Percentiles rank a stretch among this genome's conserved stretches.
phyloP scores from a whole-genome alignment of 2,113 vertebrate genomes.

The Pangasianodon gigas region DNA sequence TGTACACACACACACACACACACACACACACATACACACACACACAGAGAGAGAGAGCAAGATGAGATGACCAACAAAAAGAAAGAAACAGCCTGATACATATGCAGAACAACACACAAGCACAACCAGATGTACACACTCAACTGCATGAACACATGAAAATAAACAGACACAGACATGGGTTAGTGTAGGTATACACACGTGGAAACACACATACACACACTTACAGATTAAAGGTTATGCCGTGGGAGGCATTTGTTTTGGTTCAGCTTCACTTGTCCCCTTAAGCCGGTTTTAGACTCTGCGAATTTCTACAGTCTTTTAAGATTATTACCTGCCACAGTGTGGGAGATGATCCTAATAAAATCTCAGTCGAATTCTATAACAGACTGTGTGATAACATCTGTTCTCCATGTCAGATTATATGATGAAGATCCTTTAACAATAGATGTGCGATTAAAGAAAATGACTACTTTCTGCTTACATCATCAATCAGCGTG shows the following conservation, averaged over 20 bases:
- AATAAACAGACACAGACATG: neutral
- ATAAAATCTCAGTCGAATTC: conserved; percentile 3
- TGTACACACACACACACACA: conserved; percentile 40
- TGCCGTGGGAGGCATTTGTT: neutral
- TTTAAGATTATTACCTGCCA: conserved; percentile 9
- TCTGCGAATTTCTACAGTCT: neutral
- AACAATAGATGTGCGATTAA: neutral
- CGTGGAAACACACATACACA: neutral
- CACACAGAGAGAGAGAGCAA: neutral
- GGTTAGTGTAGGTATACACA: neutral
- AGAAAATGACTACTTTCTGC: neutral
- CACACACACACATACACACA: neutral
- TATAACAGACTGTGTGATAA: neutral
- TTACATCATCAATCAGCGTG: neutral
- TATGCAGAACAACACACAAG: neutral
- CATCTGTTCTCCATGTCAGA: conserved; percentile 1
- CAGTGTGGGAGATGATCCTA: neutral
- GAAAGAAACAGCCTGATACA: neutral
- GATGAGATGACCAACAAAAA: neutral
- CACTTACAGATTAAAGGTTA: neutral
- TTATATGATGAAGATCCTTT: neutral
- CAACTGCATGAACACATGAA: neutral
- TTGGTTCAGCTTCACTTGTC: conserved; percentile 4
- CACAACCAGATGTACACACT: neutral
- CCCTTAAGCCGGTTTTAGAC: conserved; percentile 8